Evolutionary conservation across 1,140 invertebrate genomes (phyloP).

Genomic region (Bombus superbus): DNA sequence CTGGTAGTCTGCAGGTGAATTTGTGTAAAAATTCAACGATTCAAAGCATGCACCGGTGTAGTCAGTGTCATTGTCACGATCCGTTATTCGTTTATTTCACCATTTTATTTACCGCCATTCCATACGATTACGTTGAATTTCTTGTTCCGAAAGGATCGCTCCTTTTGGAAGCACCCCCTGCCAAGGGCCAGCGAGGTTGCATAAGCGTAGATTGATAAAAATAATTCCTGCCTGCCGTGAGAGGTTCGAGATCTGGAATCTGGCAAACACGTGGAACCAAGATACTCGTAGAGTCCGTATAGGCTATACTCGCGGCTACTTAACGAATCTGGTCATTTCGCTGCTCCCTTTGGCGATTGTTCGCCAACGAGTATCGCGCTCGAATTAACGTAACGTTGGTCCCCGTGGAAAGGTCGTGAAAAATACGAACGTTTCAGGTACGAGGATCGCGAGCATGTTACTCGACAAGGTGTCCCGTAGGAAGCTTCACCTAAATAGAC

Average conservation of each 20-base stretch:
- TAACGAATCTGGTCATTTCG: no score
- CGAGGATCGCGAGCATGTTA: background rate
- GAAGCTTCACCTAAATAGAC: slow-evolving; percentile 63
- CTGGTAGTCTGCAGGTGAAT: no score
- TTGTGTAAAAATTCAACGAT: no score
- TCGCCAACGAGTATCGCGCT: background rate
- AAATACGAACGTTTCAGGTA: background rate
- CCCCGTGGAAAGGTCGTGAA: no score
- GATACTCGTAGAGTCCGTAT: background rate
- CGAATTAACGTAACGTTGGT: background rate
- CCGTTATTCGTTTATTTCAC: no score
- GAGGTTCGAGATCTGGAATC: slow-evolving; percentile 48
- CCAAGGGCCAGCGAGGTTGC: slow-evolving; percentile 39
- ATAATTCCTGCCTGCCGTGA: slow-evolving; percentile 58
- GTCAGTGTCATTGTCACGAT: no score
- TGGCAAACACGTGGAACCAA: slow-evolving; percentile 64
- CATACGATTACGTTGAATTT: no score
- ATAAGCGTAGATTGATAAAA: slow-evolving; percentile 65
- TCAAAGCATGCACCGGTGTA: no score
- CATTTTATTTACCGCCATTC: no score
- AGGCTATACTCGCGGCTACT: no score
- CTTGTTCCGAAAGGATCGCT: background rate
- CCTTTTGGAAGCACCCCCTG: slow-evolving; percentile 51
- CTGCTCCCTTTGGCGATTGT: background rate
- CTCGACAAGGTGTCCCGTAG: slow-evolving; percentile 38